These are phyloP conservation scores for Pachypsylla venusta DNA, from an alignment of 1,140 invertebrate species.

Conservation along the genomic window DNA sequence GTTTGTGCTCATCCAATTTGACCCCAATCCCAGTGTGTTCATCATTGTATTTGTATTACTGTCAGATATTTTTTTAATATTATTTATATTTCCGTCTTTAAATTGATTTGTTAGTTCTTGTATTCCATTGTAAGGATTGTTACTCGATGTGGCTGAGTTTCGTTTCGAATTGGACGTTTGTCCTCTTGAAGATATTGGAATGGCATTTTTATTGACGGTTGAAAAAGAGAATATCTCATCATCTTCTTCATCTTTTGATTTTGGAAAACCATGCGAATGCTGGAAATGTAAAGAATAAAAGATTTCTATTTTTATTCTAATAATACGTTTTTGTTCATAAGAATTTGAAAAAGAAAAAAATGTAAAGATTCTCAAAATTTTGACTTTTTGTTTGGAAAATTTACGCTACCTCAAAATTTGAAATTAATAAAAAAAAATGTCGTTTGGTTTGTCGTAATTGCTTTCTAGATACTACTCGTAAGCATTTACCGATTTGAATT, in stretches of 20 bases:
- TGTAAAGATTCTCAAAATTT: too few relatives aligned
- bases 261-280: too few relatives aligned
- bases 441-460: too few relatives aligned
- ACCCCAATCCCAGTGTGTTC: not conserved
- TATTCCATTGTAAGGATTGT: not conserved
- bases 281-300: too few relatives aligned
- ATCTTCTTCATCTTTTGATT: not conserved
- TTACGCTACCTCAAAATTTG: too few relatives aligned
- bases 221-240: slow-evolving; percentile 1
- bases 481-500: too few relatives aligned
- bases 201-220: not conserved
- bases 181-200: not conserved
- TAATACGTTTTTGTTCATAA: too few relatives aligned
- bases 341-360: too few relatives aligned
- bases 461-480: too few relatives aligned
- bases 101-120: slow-evolving; percentile 5
- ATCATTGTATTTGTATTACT: not conserved
- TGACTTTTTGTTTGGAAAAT: too few relatives aligned
- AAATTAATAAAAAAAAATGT: too few relatives aligned
- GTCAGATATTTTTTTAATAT: not conserved
- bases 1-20: not conserved
- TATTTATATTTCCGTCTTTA: not conserved
- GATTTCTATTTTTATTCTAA: too few relatives aligned
- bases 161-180: not conserved
- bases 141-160: not conserved